Conservation (phyloP, 1,140 invertebrate genomes). For the Drosophila ohnishii region DNA sequence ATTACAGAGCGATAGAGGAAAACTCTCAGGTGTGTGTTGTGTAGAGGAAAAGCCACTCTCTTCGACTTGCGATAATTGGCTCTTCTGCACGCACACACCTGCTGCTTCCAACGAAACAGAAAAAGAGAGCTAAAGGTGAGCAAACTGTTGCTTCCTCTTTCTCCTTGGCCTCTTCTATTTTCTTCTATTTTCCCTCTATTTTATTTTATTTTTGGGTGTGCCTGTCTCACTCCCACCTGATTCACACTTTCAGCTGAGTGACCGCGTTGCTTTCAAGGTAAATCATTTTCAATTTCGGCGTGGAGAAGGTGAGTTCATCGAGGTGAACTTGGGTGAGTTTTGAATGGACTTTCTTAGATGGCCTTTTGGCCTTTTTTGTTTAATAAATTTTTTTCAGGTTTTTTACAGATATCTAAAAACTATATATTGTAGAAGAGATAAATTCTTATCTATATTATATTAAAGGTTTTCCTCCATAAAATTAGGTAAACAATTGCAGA, state of each 20-base stretch:
- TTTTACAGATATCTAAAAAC: not conserved
- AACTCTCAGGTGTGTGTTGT: constrained; percentile 27
- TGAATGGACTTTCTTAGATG: not conserved
- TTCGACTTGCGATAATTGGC: constrained; percentile 31
- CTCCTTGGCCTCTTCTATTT: constrained; percentile 37
- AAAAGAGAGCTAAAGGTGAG: constrained; percentile 35
- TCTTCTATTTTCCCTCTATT: constrained; percentile 23
- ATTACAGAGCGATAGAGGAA: not conserved
- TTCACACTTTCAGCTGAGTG: constrained; percentile 61
- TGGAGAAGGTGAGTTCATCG: constrained; percentile 22
- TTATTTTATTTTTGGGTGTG: constrained; percentile 27
- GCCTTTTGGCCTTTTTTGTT: not conserved
- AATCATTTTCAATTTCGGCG: constrained; percentile 40
- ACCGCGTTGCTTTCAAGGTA: constrained; percentile 71
- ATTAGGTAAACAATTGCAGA: not conserved
- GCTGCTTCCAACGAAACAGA: constrained; percentile 32
- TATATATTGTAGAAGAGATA: not conserved
- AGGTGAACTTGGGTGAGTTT: constrained; percentile 31
- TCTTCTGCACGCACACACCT: constrained; percentile 55
- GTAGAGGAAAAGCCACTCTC: constrained; percentile 12
- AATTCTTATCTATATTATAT: not conserved
- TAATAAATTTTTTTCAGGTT: not conserved
- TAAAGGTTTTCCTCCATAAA: not conserved
- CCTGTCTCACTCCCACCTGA: constrained; percentile 25
- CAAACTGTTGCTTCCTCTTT: constrained; percentile 51